Percentiles rank a stretch among this genome's conserved stretches.
phyloP scores from a whole-genome alignment of 92 coral and sea anemone genomes.

The Porites cylindrica region DNA sequence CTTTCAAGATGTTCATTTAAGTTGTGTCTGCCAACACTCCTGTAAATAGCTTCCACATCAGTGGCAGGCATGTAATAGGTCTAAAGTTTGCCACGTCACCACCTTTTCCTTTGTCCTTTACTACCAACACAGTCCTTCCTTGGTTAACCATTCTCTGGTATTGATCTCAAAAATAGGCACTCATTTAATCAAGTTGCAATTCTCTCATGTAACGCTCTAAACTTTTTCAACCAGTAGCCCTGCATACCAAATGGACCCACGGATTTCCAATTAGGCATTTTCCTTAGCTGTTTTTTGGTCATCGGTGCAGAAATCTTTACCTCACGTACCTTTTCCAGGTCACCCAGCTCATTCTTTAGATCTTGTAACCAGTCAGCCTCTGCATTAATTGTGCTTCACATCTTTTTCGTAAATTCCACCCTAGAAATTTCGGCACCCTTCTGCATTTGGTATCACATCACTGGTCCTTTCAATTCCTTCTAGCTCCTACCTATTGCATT shows the following conservation, averaged over 20 bases:
- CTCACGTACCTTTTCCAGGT: too few relatives aligned
- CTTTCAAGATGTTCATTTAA: too few relatives aligned
- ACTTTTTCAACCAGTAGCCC: slow-evolving; percentile 55
- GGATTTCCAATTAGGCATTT: slow-evolving; percentile 49
- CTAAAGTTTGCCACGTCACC: slow-evolving; percentile 16
- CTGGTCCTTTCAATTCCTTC: too few relatives aligned
- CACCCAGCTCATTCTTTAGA: too few relatives aligned
- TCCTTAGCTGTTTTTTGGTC: slow-evolving; percentile 14
- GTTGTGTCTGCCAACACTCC: too few relatives aligned
- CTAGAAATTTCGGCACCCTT: too few relatives aligned
- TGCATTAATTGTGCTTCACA: too few relatives aligned
- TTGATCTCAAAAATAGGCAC: not conserved
- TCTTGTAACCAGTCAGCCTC: too few relatives aligned
- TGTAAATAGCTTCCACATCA: slow-evolving; percentile 20
- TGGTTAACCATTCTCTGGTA: slow-evolving; percentile 1
- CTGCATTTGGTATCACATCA: too few relatives aligned
- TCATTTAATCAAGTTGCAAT: slow-evolving; percentile 43
- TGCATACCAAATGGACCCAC: slow-evolving; percentile 55
- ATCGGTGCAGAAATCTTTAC: not conserved
- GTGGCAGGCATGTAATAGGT: slow-evolving; percentile 24
- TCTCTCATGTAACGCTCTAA: slow-evolving; percentile 20
- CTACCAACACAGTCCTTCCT: slow-evolving; percentile 10
- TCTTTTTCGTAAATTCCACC: too few relatives aligned
- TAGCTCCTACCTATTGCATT: too few relatives aligned
- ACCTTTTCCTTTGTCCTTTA: slow-evolving; percentile 2